These are phyloP conservation scores for Erinaceus europaeus DNA, from an alignment of 2,113 vertebrate genomes.

Conservation along the genomic window DNA sequence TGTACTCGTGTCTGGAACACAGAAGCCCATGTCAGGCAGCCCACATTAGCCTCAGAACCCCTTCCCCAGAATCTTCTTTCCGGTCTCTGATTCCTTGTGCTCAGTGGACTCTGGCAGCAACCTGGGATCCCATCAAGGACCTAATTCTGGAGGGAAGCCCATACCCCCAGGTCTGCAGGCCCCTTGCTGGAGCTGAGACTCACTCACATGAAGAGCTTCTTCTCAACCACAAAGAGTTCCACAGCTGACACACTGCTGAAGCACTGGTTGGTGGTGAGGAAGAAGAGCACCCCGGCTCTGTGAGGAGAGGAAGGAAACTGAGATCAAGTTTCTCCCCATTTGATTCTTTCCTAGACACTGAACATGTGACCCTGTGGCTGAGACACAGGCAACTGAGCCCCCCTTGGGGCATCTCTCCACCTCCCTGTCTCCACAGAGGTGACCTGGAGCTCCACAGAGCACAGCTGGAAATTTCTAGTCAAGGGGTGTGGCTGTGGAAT, in stretches of 20 bases:
- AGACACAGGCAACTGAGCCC: too few species aligned
- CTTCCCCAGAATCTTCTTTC: neutral
- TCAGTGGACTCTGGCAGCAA: neutral
- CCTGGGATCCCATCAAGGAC: neutral
- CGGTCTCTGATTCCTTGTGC: neutral
- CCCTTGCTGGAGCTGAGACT: neutral
- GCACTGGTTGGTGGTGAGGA: slow-evolving; percentile 93
- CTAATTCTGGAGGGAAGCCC: neutral
- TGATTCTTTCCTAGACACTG: slow-evolving; percentile 2
- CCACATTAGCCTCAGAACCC: neutral
- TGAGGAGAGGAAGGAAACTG: neutral
- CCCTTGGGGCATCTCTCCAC: too few species aligned
- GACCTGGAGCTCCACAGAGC: too few species aligned
- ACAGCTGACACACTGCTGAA: slow-evolving; percentile 90
- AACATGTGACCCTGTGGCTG: too few species aligned
- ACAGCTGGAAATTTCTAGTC: too few species aligned
- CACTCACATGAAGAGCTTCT: slow-evolving; percentile 94
- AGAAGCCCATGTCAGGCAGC: neutral
- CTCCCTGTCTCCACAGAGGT: too few species aligned
- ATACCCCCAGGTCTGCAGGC: neutral
- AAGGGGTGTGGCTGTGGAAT: too few species aligned
- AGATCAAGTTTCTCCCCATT: neutral
- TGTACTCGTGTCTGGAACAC: slow-evolving; percentile 92
- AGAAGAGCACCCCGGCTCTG: slow-evolving; percentile 93
- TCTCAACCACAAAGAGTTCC: slow-evolving; percentile 93